These are phyloP conservation scores for Protobothrops flavoviridis DNA, from an alignment of 2,113 vertebrate genomes.

Conservation along the genomic window DNA sequence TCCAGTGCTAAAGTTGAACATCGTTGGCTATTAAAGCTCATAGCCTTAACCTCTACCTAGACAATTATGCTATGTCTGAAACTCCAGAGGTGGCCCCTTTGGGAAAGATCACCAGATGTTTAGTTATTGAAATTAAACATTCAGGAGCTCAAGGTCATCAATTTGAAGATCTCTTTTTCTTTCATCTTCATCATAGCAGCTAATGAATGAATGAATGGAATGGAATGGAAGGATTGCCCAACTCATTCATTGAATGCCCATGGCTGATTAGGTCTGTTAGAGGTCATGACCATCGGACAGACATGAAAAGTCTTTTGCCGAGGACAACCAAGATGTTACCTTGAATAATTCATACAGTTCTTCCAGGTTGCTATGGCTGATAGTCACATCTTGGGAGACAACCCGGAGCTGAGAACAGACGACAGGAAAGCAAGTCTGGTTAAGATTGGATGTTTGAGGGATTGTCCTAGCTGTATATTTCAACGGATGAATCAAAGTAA, in stretches of 20 bases:
- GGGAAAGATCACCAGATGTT: neutral
- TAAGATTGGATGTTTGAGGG: neutral
- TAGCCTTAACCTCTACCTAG: neutral
- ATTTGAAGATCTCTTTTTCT: neutral
- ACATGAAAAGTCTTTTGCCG: neutral
- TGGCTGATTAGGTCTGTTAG: neutral
- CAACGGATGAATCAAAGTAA: neutral
- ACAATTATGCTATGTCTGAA: neutral
- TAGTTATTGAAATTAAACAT: neutral
- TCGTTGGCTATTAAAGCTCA: neutral
- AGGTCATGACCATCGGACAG: neutral
- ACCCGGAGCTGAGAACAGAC: conserved; percentile 83
- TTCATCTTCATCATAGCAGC: neutral
- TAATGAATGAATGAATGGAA: neutral
- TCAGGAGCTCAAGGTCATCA: neutral
- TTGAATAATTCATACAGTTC: conserved; percentile 94
- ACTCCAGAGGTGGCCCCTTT: neutral
- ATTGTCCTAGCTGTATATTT: neutral
- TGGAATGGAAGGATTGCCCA: neutral
- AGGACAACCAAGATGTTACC: conserved; percentile 69
- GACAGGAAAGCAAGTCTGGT: conserved; percentile 18
- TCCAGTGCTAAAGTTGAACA: conserved; percentile 29
- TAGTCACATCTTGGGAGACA: conserved; percentile 89
- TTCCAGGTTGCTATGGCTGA: conserved; percentile 82
- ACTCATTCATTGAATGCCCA: neutral